Conservation (phyloP, 2,113 vertebrate species). For the Stomatorhinus ivindoensis region DNA sequence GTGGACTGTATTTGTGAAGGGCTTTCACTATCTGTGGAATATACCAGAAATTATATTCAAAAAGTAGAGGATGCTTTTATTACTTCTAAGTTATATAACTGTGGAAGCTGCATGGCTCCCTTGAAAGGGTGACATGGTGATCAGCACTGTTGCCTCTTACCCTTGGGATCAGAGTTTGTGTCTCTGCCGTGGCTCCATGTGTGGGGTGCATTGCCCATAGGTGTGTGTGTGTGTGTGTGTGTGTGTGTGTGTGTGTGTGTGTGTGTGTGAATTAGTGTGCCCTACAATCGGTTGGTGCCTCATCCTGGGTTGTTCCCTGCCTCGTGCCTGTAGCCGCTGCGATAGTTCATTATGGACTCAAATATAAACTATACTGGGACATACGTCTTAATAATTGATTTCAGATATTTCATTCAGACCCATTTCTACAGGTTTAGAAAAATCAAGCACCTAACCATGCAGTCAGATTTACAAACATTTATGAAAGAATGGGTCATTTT, state of each 20-base stretch:
- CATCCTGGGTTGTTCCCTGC: too few relatives aligned
- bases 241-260: too few relatives aligned
- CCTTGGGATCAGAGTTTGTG: too few relatives aligned
- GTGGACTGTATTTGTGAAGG: neutral
- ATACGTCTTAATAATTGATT: too few relatives aligned
- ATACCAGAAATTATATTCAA: neutral
- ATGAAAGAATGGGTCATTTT: neutral
- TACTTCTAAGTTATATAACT: neutral
- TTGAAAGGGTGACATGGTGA: neutral
- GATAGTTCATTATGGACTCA: too few relatives aligned
- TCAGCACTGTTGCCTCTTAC: neutral
- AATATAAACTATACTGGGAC: neutral
- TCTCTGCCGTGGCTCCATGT: too few relatives aligned
- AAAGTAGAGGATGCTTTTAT: neutral
- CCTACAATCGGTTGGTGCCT: too few relatives aligned
- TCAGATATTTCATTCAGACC: neutral
- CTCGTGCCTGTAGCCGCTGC: too few relatives aligned
- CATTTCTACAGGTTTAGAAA: neutral
- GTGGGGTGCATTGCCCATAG: too few relatives aligned
- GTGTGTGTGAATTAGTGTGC: too few relatives aligned
- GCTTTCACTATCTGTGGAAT: neutral
- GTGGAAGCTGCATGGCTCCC: neutral
- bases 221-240: too few relatives aligned
- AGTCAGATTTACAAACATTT: neutral
- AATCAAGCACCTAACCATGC: neutral